Percentiles rank a stretch among this genome's conserved stretches.
Conservation (phyloP, 2,888 invertebrate species). For the Campopleginae sp. region DNA sequence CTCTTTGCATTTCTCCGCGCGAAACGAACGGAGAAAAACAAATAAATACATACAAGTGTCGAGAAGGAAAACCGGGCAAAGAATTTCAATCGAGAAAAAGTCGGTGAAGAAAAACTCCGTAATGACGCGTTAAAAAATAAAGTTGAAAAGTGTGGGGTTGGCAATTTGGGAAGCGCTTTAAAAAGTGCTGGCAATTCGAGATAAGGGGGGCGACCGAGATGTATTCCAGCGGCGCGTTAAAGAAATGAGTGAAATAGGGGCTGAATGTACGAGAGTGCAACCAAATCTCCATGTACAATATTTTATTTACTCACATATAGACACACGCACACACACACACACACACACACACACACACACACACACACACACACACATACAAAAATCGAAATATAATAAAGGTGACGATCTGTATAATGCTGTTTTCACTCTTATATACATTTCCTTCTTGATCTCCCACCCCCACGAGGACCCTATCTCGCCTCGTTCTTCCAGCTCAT, state of each 20-base stretch:
- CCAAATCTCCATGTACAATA: constrained; percentile 58
- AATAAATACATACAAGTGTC: constrained; percentile 5
- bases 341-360: not conserved
- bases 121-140: constrained; percentile 52
- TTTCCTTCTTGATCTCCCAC: constrained; percentile 40
- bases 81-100: constrained; percentile 64
- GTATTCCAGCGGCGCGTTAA: constrained; percentile 24
- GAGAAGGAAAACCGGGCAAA: constrained; percentile 31
- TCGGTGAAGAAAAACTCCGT: constrained; percentile 28
- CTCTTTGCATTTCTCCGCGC: constrained; percentile 49
- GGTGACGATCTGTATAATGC: constrained; percentile 36
- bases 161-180: constrained; percentile 32
- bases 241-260: constrained; percentile 33
- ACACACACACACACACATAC: not conserved
- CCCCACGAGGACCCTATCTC: constrained; percentile 46
- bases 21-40: constrained; percentile 26
- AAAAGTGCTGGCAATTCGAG: constrained; percentile 51
- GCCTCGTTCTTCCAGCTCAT: constrained; percentile 66
- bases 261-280: constrained; percentile 61
- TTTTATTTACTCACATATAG: constrained; percentile 16
- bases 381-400: constrained; percentile 5
- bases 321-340: not conserved
- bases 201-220: constrained; percentile 38
- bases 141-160: constrained; percentile 28
- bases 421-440: constrained; percentile 10